Conservation (phyloP, 2,888 invertebrate species). For the Microctonus brassicae region DNA sequence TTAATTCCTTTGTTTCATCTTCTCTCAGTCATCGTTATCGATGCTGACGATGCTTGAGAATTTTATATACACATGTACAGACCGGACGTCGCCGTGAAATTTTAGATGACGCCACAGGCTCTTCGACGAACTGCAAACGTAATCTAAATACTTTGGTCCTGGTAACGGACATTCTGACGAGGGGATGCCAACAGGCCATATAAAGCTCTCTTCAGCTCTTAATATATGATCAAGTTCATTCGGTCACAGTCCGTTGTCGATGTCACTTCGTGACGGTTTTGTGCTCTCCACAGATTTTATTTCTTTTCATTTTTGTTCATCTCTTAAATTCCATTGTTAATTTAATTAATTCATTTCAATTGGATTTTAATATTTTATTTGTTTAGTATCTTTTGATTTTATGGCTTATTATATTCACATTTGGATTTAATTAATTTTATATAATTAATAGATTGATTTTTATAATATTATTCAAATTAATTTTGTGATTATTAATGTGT, state of each 20-base stretch:
- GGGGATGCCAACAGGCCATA: conserved; percentile 18
- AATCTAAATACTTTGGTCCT: conserved; percentile 17
- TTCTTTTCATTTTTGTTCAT: background rate
- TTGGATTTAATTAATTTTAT: no score
- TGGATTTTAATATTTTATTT: background rate
- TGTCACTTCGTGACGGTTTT: conserved; percentile 25
- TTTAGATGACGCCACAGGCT: conserved; percentile 36
- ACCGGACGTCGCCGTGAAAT: conserved; percentile 40
- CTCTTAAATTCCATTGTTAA: no score
- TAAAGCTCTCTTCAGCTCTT: no score
- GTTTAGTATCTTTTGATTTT: background rate
- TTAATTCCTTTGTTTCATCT: conserved; percentile 1
- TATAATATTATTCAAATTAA: background rate
- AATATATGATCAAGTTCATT: conserved; percentile 35
- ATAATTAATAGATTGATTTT: background rate
- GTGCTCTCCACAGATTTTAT: background rate
- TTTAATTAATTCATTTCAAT: background rate
- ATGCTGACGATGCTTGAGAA: conserved; percentile 49
- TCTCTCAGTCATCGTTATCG: conserved; percentile 16
- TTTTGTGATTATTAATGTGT: background rate
- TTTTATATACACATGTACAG: no score
- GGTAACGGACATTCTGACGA: background rate
- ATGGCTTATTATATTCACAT: no score
- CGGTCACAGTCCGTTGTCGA: conserved; percentile 38
- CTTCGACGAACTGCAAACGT: conserved; percentile 12